Percentiles rank a stretch among this genome's conserved stretches.
Conservation (phyloP, 2,888 invertebrate species). For the Platycheirus albimanus region DNA sequence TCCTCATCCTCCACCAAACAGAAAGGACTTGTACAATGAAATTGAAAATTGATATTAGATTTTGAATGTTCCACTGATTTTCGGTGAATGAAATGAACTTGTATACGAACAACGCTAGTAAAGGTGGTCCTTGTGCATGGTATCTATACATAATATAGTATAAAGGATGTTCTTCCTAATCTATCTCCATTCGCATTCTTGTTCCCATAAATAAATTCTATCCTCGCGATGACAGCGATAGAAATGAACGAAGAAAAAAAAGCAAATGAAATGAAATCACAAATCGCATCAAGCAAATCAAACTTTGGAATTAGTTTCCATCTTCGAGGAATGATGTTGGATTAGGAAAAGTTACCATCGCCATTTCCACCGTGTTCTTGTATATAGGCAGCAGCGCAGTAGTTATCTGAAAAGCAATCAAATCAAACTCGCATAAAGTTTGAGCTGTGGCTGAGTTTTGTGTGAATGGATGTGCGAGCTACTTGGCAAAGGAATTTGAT, state of each 20-base stretch:
- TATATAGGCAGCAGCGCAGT: constrained; percentile 26
- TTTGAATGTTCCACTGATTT: constrained; percentile 65
- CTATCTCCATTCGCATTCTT: constrained; percentile 11
- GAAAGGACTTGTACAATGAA: constrained; percentile 44
- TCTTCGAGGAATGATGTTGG: constrained; percentile 13
- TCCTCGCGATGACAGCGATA: constrained; percentile 35
- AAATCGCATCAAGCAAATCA: constrained; percentile 74
- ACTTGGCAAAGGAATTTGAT: constrained; percentile 67
- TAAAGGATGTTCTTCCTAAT: constrained; percentile 11
- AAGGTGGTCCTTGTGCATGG: constrained; percentile 5
- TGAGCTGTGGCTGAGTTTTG: constrained; percentile 44
- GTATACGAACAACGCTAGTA: too few species aligned
- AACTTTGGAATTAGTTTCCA: constrained; percentile 73
- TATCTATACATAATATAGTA: not conserved
- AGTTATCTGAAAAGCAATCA: constrained; percentile 47
- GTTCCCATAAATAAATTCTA: not conserved
- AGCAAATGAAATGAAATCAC: constrained; percentile 61
- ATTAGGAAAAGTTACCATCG: constrained; percentile 21
- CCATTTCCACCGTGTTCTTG: not conserved
- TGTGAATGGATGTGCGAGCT: constrained; percentile 63
- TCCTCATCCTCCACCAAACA: too few species aligned
- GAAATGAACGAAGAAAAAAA: constrained; percentile 24
- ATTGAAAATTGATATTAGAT: constrained; percentile 73
- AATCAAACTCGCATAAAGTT: constrained; percentile 63
- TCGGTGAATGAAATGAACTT: constrained; percentile 50